phyloP scores from a whole-genome alignment of 2,797 vertebrate species.

The Leptatherina wallacei region DNA sequence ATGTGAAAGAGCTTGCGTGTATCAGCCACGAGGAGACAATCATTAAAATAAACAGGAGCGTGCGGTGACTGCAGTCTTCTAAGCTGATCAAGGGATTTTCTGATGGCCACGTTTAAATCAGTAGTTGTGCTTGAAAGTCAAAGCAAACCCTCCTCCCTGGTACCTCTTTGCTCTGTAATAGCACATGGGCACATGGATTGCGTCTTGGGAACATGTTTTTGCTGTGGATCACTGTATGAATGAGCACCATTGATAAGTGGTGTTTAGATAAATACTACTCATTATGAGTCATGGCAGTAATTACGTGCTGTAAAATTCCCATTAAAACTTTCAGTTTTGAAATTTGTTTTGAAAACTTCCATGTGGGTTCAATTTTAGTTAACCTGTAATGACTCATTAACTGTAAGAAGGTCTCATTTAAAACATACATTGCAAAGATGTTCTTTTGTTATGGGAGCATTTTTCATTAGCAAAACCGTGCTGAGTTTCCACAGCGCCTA shows the following conservation, averaged over 20 bases:
- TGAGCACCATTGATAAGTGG: neutral
- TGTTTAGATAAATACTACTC: neutral
- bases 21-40: conserved; percentile 33
- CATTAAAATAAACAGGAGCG: conserved; percentile 38
- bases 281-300: neutral
- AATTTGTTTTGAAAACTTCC: neutral
- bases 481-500: neutral
- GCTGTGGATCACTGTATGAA: no score
- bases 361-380: neutral
- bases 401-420: no score
- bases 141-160: conserved; percentile 29
- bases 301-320: neutral
- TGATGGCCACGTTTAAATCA: conserved; percentile 64
- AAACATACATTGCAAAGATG: no score
- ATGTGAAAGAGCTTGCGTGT: conserved; percentile 14
- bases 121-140: conserved; percentile 37
- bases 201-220: conserved; percentile 6
- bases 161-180: conserved; percentile 5
- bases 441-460: no score
- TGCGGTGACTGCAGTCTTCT: conserved; percentile 49
- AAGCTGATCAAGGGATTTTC: conserved; percentile 76
- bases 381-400: neutral
- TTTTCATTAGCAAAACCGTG: neutral
- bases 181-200: conserved; percentile 17
- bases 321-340: neutral